Percentiles rank a stretch among this genome's conserved stretches.
phyloP scores from a whole-genome alignment of 1,140 invertebrate genomes.

The Sarcophaga bullata region DNA sequence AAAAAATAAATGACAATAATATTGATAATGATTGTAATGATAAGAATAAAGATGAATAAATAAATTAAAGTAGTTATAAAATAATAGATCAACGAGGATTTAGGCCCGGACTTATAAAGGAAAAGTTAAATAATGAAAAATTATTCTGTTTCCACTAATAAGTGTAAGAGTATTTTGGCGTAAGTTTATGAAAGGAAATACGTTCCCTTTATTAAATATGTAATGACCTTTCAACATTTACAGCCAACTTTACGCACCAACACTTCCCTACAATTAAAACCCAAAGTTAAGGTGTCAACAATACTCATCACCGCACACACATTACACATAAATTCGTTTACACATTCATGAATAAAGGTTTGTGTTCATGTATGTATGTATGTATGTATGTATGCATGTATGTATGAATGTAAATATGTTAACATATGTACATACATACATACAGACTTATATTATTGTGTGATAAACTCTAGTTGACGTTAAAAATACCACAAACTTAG shows the following conservation, averaged over 20 bases:
- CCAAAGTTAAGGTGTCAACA: conserved; percentile 23
- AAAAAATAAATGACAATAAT: too few relatives aligned
- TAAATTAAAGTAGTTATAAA: too few relatives aligned
- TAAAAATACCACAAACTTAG: background rate
- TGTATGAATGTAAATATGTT: background rate
- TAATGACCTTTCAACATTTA: conserved; percentile 23
- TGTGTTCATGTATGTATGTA: background rate
- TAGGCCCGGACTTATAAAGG: too few relatives aligned
- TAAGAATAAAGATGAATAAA: too few relatives aligned
- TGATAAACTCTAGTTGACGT: background rate
- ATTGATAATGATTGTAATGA: too few relatives aligned
- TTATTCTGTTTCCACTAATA: too few relatives aligned
- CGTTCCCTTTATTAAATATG: background rate
- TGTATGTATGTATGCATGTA: background rate
- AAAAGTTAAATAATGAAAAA: too few relatives aligned
- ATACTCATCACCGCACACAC: background rate
- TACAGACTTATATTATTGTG: background rate
- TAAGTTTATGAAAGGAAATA: conserved; percentile 1
- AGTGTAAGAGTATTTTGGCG: too few relatives aligned
- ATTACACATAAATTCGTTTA: background rate
- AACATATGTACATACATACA: background rate
- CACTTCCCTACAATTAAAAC: background rate
- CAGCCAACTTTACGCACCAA: background rate
- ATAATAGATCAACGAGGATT: too few relatives aligned
- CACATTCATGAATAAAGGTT: background rate